Evolutionary conservation across 1,140 invertebrate genomes (phyloP), one percentile per base, ranked within the genome.

Genomic region (Sminthurides bifidus): DNA sequence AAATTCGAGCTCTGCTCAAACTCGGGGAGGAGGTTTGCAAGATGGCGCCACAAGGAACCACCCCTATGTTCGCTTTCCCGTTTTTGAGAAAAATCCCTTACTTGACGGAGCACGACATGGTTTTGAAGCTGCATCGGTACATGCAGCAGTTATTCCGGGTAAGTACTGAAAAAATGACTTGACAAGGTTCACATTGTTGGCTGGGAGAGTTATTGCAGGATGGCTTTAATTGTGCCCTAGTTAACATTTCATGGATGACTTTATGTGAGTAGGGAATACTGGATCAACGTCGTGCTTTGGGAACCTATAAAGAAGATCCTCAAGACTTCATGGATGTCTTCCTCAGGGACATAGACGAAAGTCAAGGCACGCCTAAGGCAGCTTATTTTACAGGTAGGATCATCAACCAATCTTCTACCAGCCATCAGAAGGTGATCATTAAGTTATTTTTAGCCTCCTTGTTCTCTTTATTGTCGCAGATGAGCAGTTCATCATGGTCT

Each of bases 261-360:
- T 35, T 35, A 35, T 35, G 10, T 35, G n/a, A 35, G n/a, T 35
- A 35, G 33, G 19, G 19, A 43, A 43, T 43, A 12, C 12, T 43
- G 12, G 12, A 8, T 8, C 6, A 43, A 43, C 6, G 40, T 12
- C 6, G 40, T 15, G 19, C 12, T 5, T 8, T 8, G 17, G 40
- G 40, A 15, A 6, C 8, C 6, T 43, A 43, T 37, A 41, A 30
- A n/a, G 23, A 30, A 8, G 52, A 58, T 15, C 52, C 82, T 2
- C 75, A 83, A 49, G 86, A 91, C 71, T 80, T 92, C 19, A 90
- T 92, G 76, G 87, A 92, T 64, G 79, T 80, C 8, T 91, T 88
- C 66, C 71, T 92, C 19, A 75, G 55, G 26, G 45, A 59, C 38
- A 41, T 59, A 43, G 52, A 58, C 23, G 27, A 26, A 0, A 46